Evolutionary conservation across 2,113 vertebrate genomes (phyloP).

Genomic region (Lates calcarifer): DNA sequence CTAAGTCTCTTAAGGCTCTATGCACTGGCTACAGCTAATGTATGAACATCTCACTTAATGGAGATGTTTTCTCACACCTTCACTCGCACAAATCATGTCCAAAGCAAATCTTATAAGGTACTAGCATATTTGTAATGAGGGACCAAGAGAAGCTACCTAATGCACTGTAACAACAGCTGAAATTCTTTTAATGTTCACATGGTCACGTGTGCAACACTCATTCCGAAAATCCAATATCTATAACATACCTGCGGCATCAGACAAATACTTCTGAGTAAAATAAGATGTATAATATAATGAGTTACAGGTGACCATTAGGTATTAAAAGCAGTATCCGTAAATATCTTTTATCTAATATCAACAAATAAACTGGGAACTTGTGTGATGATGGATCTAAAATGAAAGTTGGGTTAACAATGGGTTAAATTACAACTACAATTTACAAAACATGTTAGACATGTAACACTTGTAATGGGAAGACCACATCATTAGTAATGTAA

Average conservation of each 20-base stretch:
- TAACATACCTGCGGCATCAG: neutral
- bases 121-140: neutral
- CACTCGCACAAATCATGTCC: conserved; percentile 13
- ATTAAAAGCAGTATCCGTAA: neutral
- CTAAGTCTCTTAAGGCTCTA: conserved; percentile 14
- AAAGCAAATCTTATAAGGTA: neutral
- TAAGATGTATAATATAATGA: too few relatives aligned
- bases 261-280: neutral
- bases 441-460: conserved; percentile 17
- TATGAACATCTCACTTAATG: neutral
- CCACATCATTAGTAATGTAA: too few relatives aligned
- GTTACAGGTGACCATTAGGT: neutral
- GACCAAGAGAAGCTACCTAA: too few relatives aligned
- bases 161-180: too few relatives aligned
- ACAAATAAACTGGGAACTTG: neutral
- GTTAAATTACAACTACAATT: conserved; percentile 29
- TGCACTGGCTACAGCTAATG: neutral
- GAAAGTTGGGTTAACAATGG: conserved; percentile 17
- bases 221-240: neutral
- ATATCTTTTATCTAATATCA: neutral
- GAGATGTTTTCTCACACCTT: conserved; percentile 29
- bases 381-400: conserved; percentile 15
- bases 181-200: neutral
- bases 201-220: conserved; percentile 10
- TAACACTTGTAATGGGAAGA: too few relatives aligned